Evolutionary conservation across 2,797 vertebrate genomes (phyloP).

Genomic region (Cheirogaleus major): DNA sequence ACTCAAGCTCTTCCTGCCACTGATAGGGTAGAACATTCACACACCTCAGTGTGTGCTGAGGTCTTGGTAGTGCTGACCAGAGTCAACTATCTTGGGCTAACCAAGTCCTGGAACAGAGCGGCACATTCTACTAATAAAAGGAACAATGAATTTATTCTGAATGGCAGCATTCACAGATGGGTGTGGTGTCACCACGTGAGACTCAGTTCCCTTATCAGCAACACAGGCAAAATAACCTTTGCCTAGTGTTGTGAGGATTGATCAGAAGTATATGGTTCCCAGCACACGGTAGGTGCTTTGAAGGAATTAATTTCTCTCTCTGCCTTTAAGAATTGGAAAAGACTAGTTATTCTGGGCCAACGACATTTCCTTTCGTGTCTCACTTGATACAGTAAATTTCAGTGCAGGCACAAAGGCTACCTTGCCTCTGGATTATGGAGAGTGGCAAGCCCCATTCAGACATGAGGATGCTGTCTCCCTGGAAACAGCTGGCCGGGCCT

Average conservation of each 20-base stretch:
- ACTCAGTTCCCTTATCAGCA: neutral
- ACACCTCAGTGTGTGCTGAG: too few relatives aligned
- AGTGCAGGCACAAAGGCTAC: neutral
- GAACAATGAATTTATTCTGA: neutral
- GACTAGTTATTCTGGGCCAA: neutral
- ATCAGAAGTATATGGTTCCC: neutral
- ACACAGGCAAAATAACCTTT: neutral
- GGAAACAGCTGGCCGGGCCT: neutral
- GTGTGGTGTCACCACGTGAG: neutral
- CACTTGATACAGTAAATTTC: neutral
- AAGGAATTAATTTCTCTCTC: neutral
- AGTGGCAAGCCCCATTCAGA: neutral
- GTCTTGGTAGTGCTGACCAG: neutral
- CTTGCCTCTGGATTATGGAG: neutral
- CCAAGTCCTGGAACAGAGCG: neutral
- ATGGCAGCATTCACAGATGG: neutral
- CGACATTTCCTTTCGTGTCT: neutral
- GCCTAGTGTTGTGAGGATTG: neutral
- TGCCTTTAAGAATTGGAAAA: neutral
- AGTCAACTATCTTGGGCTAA: neutral
- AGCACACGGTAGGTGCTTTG: neutral
- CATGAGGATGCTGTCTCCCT: neutral
- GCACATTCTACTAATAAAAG: neutral
- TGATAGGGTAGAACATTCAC: neutral
- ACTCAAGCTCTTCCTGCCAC: neutral